Percentiles rank a stretch among this genome's conserved stretches.
These are phyloP conservation scores for Rhimphoctona megacephalus DNA, from an alignment of 2,888 invertebrate genomes.

Conservation along the genomic window DNA sequence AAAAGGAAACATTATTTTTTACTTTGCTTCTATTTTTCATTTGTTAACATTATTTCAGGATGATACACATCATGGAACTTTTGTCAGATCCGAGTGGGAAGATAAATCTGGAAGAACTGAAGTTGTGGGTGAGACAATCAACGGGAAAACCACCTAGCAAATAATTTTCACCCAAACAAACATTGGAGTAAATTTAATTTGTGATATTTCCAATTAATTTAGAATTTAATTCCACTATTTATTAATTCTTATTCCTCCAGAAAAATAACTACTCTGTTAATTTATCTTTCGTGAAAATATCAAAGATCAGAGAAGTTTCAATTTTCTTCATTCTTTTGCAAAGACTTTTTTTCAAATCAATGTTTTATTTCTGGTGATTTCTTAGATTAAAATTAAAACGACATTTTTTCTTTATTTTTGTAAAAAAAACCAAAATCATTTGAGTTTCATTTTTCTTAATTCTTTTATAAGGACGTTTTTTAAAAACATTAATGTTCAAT, in stretches of 20 bases:
- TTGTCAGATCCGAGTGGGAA: constrained; percentile 34
- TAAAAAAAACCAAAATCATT: too few species aligned
- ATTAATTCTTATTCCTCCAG: too few species aligned
- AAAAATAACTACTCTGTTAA: not conserved
- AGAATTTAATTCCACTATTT: too few species aligned
- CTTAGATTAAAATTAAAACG: too few species aligned
- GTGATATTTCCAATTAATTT: too few species aligned
- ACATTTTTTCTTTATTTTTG: too few species aligned
- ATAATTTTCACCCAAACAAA: not conserved
- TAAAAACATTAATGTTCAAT: not conserved
- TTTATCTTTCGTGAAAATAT: not conserved
- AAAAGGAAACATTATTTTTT: constrained; percentile 1
- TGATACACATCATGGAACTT: constrained; percentile 65
- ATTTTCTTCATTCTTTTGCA: not conserved
- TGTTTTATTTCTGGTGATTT: too few species aligned
- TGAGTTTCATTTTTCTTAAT: too few species aligned
- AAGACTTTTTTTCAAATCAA: not conserved
- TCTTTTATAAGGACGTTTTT: too few species aligned
- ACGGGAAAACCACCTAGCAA: constrained; percentile 26
- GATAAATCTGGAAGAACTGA: constrained; percentile 70
- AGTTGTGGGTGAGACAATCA: constrained; percentile 65
- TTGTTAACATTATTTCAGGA: constrained; percentile 14
- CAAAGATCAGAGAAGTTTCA: too few species aligned
- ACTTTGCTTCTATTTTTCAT: not conserved
- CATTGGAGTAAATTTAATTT: not conserved